Evolutionary conservation across 1,140 invertebrate species (phyloP).

Genomic region (Drosophila azteca): DNA sequence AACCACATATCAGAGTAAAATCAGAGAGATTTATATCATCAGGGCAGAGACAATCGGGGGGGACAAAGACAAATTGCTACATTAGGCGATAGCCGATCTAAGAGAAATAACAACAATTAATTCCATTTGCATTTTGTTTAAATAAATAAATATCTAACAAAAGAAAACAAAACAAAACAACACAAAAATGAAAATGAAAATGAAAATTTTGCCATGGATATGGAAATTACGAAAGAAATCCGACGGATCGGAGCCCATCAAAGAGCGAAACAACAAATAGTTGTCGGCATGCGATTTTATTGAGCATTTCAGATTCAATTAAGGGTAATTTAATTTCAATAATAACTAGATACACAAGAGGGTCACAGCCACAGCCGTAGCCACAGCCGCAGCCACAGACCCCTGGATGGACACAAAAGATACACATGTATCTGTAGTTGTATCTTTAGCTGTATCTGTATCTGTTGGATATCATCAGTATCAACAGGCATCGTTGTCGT

Average conservation of each 20-base stretch:
- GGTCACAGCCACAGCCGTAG: not conserved
- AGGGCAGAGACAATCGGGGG: not conserved
- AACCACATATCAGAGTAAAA: not conserved
- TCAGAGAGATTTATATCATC: constrained; percentile 46
- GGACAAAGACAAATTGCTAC: constrained; percentile 77
- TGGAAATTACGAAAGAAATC: constrained; percentile 50
- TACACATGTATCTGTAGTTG: constrained; percentile 23
- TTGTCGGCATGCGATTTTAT: constrained; percentile 82
- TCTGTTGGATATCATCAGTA: constrained; percentile 34
- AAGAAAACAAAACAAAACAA: constrained; percentile 10
- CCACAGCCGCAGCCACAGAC: constrained; percentile 16
- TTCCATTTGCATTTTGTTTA: constrained; percentile 75
- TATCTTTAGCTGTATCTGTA: constrained; percentile 8
- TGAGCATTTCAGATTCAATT: constrained; percentile 83
- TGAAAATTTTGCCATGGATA: constrained; percentile 65
- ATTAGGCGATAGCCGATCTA: constrained; percentile 73
- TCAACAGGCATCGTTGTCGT: not conserved
- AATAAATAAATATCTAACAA: constrained; percentile 41
- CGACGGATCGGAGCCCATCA: constrained; percentile 47
- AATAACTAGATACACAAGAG: constrained; percentile 73
- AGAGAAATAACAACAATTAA: constrained; percentile 77
- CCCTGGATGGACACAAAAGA: constrained; percentile 30
- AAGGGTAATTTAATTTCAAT: constrained; percentile 83
- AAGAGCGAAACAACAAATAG: constrained; percentile 64
- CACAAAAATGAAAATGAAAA: no score